A percentile compares a stretch with the other conserved stretches of the same genome.
phyloP scores from a whole-genome alignment of 2,113 vertebrate genomes.

The Crypturellus undulatus region DNA sequence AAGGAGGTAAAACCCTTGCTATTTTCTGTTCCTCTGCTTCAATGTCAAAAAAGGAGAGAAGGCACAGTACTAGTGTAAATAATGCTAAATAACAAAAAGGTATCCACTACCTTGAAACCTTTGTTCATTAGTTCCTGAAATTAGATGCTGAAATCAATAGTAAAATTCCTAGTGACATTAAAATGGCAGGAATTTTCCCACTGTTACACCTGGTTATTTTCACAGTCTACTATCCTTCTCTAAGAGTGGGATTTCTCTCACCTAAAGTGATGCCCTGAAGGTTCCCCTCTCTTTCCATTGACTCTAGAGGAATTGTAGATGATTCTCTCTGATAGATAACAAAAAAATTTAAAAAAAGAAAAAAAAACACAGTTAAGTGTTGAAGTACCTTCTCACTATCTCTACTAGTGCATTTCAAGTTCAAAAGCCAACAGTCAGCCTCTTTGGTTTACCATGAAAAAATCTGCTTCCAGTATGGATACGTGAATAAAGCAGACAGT shows the following conservation, averaged over 20 bases:
- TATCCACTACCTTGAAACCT: not conserved
- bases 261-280: not conserved
- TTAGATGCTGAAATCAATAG: not conserved
- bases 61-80: not conserved
- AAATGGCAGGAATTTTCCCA: not conserved
- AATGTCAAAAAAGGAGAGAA: not conserved
- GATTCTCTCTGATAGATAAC: not conserved
- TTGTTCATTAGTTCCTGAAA: not conserved
- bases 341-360: too few relatives aligned
- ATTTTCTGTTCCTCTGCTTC: slow-evolving; percentile 4
- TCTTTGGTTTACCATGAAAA: not conserved
- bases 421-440: not conserved
- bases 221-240: not conserved
- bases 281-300: not conserved
- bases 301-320: not conserved
- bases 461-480: not conserved
- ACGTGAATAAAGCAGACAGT: not conserved
- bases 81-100: not conserved
- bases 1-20: not conserved
- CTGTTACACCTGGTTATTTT: not conserved
- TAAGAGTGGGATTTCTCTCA: not conserved
- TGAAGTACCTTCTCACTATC: not conserved
- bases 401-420: slow-evolving; percentile 3
- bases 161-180: not conserved
- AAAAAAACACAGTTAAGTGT: not conserved